Conservation (phyloP, 2,113 vertebrate genomes). For the Gambusia holbrooki region DNA sequence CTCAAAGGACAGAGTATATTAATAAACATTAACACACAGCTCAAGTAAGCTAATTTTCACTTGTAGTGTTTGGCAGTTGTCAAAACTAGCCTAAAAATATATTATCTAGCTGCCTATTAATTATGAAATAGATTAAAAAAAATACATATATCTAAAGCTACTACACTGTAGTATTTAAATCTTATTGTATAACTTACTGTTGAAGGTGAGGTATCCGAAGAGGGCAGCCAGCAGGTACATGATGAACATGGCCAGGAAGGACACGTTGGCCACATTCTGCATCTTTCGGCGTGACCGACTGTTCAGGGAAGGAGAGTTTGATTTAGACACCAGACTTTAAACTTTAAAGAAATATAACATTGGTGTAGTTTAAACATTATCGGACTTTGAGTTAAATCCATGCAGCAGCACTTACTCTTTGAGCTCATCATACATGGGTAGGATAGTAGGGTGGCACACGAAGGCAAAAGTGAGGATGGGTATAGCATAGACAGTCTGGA, state of each 20-base stretch:
- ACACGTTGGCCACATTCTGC: slow-evolving; percentile 96
- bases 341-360: not conserved
- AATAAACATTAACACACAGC: too few species aligned
- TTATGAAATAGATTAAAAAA: too few species aligned
- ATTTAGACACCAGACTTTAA: slow-evolving; percentile 5
- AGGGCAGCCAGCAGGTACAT: slow-evolving; percentile 97
- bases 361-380: not conserved
- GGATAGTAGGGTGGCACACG: slow-evolving; percentile 95
- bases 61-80: too few species aligned
- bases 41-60: too few species aligned
- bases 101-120: too few species aligned
- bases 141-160: not conserved
- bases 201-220: slow-evolving; percentile 97
- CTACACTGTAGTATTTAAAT: too few species aligned
- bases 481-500: slow-evolving; percentile 93
- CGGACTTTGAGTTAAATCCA: not conserved
- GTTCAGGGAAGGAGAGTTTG: not conserved
- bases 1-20: too few species aligned
- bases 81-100: too few species aligned
- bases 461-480: slow-evolving; percentile 97
- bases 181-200: slow-evolving; percentile 79
- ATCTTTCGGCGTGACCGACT: slow-evolving; percentile 93
- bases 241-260: slow-evolving; percentile 95
- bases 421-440: slow-evolving; percentile 97
- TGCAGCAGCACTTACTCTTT: slow-evolving; percentile 84